A percentile compares a stretch with the other conserved stretches of the same genome.
Evolutionary conservation across 2,113 vertebrate species (phyloP).

Genomic region (Jacana jacana): DNA sequence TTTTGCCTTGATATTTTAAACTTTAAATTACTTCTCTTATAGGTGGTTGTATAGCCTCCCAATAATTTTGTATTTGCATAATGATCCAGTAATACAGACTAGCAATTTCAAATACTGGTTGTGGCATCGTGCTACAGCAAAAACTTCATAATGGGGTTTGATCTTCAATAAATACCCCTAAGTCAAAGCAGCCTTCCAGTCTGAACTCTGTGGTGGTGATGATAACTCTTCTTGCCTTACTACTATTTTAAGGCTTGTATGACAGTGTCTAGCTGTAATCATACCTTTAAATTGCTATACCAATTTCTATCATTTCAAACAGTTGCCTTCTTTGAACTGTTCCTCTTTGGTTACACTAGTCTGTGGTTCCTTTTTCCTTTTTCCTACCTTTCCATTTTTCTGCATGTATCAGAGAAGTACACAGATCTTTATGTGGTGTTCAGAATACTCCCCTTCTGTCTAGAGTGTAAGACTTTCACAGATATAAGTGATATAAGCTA

Average conservation of each 20-base stretch:
- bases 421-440: background rate
- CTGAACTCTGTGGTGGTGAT: background rate
- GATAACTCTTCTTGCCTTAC: background rate
- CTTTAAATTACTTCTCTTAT: background rate
- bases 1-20: background rate
- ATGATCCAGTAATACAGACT: background rate
- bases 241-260: background rate
- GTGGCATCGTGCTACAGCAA: background rate
- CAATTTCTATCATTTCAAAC: background rate
- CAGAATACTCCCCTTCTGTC: background rate
- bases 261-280: background rate
- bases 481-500: background rate
- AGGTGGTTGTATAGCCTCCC: background rate
- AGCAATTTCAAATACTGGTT: background rate
- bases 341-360: background rate
- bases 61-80: background rate
- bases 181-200: background rate
- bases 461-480: background rate
- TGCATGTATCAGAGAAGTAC: background rate
- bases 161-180: background rate
- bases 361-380: accelerated
- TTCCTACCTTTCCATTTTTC: background rate
- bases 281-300: background rate
- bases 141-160: background rate
- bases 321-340: background rate